Evolutionary conservation across 2,797 vertebrate species (phyloP).

Genomic region (Darevskia mixta): DNA sequence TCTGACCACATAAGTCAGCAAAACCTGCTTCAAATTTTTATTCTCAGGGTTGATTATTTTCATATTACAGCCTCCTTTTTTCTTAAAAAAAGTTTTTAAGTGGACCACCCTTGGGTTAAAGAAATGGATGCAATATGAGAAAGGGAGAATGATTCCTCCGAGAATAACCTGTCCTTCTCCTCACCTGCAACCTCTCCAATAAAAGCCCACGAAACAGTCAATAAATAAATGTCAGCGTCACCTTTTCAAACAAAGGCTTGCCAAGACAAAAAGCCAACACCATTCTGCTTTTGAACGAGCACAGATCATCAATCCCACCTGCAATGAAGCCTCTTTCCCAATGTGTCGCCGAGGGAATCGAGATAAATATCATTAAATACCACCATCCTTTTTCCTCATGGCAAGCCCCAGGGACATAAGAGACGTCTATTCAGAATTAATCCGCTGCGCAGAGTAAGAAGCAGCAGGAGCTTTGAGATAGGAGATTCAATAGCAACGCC

Average conservation of each 20-base stretch:
- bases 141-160: not conserved
- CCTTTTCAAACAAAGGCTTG: not conserved
- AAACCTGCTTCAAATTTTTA: constrained; percentile 4
- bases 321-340: not conserved
- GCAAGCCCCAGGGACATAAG: not conserved
- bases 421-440: constrained; percentile 33
- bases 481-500: not conserved
- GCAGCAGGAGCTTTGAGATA: not conserved
- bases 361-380: not conserved
- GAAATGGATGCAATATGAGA: not conserved
- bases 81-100: not conserved
- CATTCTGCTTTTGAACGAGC: not conserved
- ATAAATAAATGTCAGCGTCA: not conserved
- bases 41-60: not conserved
- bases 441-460: constrained; percentile 2
- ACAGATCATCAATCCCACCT: not conserved
- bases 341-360: accelerated
- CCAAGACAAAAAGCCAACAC: not conserved
- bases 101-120: not conserved
- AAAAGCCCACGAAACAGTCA: not conserved
- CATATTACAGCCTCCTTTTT: not conserved
- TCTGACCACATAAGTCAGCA: not conserved
- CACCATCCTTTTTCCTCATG: not conserved
- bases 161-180: not conserved
- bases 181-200: not conserved